Conservation (phyloP, 2,888 invertebrate genomes). For the Cerceris ruficornis region DNA sequence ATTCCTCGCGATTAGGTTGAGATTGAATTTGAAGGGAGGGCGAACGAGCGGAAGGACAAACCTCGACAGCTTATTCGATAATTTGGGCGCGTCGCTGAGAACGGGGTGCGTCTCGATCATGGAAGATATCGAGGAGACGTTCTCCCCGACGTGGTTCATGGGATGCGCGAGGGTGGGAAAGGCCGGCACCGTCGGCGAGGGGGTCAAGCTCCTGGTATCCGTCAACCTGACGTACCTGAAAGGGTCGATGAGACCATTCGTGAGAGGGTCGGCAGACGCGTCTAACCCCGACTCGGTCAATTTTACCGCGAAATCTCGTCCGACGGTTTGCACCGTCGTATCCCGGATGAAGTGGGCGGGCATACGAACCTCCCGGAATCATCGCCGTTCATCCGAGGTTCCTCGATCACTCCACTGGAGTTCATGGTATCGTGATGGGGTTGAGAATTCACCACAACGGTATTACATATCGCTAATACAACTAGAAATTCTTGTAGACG, state of each 20-base stretch:
- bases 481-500: conserved; percentile 94
- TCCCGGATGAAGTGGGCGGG: background rate
- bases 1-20: no score
- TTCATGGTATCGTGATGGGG: conserved; percentile 90
- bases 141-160: conserved; percentile 34
- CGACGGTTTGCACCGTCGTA: background rate
- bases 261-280: no score
- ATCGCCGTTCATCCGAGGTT: conserved; percentile 76
- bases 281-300: no score
- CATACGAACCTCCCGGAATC: conserved; percentile 82
- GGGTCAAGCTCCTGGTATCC: conserved; percentile 90
- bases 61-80: conserved; percentile 59
- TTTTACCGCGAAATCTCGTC: no score
- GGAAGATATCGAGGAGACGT: conserved; percentile 51
- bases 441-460: conserved; percentile 95
- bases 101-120: conserved; percentile 47
- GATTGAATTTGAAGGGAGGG: no score
- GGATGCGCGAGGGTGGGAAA: conserved; percentile 62
- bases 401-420: conserved; percentile 86
- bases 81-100: conserved; percentile 37
- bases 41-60: conserved; percentile 13
- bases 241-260: background rate
- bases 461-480: conserved; percentile 96
- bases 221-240: conserved; percentile 87
- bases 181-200: conserved; percentile 84